Conservation (phyloP, 2,113 vertebrate genomes). For the Heptranchias perlo region DNA sequence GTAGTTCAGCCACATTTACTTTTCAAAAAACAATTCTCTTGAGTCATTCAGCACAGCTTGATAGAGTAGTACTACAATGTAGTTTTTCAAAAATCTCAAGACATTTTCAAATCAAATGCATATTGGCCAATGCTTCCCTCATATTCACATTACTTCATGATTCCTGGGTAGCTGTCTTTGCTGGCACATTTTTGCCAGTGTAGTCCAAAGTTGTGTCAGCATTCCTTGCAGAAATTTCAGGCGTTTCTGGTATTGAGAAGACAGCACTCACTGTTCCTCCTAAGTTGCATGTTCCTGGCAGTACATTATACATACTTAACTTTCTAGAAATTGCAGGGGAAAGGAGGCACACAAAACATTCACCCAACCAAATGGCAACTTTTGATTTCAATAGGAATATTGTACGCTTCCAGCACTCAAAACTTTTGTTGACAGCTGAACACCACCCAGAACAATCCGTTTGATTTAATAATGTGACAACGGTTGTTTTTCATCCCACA, state of each 20-base stretch:
- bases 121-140: too few species aligned
- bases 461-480: not conserved
- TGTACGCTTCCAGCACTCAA: not conserved
- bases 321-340: not conserved
- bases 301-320: not conserved
- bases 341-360: too few species aligned
- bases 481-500: not conserved
- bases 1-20: too few species aligned
- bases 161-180: too few species aligned
- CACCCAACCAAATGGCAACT: not conserved
- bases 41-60: too few species aligned
- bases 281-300: not conserved
- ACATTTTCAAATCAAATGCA: too few species aligned
- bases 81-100: too few species aligned
- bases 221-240: not conserved
- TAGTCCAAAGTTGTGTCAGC: not conserved
- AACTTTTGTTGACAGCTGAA: not conserved
- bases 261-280: not conserved
- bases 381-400: not conserved
- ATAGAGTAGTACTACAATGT: too few species aligned
- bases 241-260: not conserved
- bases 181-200: not conserved
- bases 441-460: not conserved
- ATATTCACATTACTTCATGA: too few species aligned
- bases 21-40: too few species aligned